Evolutionary conservation across 2,113 vertebrate species (phyloP).

Genomic region (Nanger granti): DNA sequence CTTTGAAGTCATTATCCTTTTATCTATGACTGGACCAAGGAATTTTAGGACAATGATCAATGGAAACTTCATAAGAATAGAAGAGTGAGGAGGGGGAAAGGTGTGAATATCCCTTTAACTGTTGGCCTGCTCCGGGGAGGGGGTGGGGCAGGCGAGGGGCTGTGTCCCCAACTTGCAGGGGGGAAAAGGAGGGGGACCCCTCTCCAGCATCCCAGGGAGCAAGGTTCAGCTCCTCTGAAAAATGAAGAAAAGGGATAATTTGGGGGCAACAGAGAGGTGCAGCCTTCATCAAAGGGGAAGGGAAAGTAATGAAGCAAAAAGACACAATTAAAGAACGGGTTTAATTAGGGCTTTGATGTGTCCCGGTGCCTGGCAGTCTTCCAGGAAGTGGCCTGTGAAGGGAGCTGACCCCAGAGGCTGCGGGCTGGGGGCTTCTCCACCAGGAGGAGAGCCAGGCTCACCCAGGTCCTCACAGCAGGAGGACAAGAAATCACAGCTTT

Average conservation of each 20-base stretch:
- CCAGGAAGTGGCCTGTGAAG: constrained; percentile 73
- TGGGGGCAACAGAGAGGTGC: constrained; percentile 69
- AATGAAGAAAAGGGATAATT: constrained; percentile 67
- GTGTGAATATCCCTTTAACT: constrained; percentile 82
- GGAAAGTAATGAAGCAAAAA: constrained; percentile 79
- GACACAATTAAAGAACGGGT: constrained; percentile 85
- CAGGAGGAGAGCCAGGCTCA: background rate
- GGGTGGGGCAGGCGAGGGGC: background rate
- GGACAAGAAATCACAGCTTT: background rate
- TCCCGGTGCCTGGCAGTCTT: constrained; percentile 74
- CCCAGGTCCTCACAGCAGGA: background rate
- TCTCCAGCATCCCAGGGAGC: background rate
- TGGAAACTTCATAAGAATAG: constrained; percentile 93
- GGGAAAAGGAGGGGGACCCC: background rate
- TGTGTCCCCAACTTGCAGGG: background rate
- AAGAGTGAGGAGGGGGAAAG: constrained; percentile 79
- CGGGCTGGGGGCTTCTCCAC: background rate
- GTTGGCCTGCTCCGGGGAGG: constrained; percentile 42
- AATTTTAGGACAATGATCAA: constrained; percentile 96
- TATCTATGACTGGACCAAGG: constrained; percentile 96
- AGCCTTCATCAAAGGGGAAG: constrained; percentile 84
- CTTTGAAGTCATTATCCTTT: constrained; percentile 99
- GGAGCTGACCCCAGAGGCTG: constrained; percentile 10
- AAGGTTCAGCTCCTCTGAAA: constrained; percentile 73
- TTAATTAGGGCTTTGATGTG: constrained; percentile 89